Evolutionary conservation across 2,113 vertebrate genomes (phyloP).

Genomic region (Ophthalmotilapia sp.): DNA sequence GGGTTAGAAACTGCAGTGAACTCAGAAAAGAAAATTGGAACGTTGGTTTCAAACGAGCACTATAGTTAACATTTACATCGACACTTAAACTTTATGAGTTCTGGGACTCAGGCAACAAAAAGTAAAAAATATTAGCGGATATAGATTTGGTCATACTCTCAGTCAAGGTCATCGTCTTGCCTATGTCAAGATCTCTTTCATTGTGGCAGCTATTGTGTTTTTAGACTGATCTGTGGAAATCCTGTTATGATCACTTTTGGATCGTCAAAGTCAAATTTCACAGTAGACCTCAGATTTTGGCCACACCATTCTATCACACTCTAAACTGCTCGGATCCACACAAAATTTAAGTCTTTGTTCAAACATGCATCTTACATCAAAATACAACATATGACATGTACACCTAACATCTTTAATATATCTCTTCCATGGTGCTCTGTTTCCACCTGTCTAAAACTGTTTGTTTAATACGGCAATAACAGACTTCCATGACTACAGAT

Average conservation of each 20-base stretch:
- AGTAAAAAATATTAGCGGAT: rapidly evolving
- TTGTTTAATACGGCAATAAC: rapidly evolving
- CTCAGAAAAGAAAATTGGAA: background rate
- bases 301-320: background rate
- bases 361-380: background rate
- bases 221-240: background rate
- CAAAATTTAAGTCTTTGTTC: background rate
- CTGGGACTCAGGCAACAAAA: background rate
- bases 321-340: too few species aligned
- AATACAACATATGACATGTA: background rate
- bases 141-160: background rate
- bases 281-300: background rate
- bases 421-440: background rate
- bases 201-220: background rate
- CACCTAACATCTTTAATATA: background rate
- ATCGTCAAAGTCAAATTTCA: background rate
- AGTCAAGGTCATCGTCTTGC: background rate
- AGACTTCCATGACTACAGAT: background rate
- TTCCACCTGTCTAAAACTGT: background rate
- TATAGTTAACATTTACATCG: background rate
- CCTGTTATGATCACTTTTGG: background rate
- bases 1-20: background rate
- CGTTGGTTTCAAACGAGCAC: background rate
- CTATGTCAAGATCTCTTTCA: background rate
- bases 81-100: background rate